phyloP scores from a whole-genome alignment of 2,888 invertebrate species.

The Scaptomyza parva region DNA sequence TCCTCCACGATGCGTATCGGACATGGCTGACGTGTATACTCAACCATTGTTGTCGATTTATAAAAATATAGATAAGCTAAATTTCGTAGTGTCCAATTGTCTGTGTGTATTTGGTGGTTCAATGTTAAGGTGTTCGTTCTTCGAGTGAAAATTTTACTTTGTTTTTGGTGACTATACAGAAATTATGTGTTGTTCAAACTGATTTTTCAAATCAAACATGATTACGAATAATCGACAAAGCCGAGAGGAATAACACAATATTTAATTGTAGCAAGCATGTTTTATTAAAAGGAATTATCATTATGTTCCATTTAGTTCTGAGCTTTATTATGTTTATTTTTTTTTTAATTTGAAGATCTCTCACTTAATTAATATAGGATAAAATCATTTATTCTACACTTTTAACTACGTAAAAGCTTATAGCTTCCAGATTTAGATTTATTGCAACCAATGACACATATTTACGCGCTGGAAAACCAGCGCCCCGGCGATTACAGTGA shows the following conservation, averaged over 20 bases:
- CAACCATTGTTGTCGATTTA: conserved; percentile 54
- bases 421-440: background rate
- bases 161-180: conserved; percentile 17
- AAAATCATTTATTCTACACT: background rate
- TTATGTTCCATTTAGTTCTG: background rate
- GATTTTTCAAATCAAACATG: conserved; percentile 33
- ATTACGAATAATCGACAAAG: conserved; percentile 1
- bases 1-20: conserved; percentile 70
- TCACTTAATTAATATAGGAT: background rate
- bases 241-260: background rate
- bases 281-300: background rate
- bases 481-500: conserved; percentile 3
- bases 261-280: conserved; percentile 2
- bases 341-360: too few relatives aligned
- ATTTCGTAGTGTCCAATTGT: conserved; percentile 32
- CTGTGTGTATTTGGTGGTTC: conserved; percentile 2
- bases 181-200: conserved; percentile 42
- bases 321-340: too few relatives aligned
- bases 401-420: background rate
- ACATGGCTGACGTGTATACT: conserved; percentile 71
- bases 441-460: background rate
- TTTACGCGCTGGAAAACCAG: conserved; percentile 14
- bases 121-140: conserved; percentile 16
- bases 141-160: conserved; percentile 16
- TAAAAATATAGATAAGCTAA: conserved; percentile 11